These are phyloP conservation scores for Synergus laeviventris DNA, from an alignment of 2,888 invertebrate species.

Conservation along the genomic window DNA sequence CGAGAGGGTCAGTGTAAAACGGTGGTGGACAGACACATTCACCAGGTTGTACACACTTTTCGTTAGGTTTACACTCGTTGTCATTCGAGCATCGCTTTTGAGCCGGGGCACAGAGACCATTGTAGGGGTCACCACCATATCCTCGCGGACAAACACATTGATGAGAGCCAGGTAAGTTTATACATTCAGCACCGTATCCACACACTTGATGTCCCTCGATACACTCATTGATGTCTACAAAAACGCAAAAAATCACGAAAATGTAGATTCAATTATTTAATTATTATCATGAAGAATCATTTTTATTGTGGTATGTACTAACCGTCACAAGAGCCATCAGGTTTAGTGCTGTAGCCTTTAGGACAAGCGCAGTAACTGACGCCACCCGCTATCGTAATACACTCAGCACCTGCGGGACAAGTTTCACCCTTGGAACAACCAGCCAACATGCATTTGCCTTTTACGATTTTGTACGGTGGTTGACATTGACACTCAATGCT, in stretches of 20 bases:
- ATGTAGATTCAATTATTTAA: background rate
- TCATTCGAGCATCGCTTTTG: conserved; percentile 90
- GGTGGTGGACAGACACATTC: conserved; percentile 95
- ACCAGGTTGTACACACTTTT: conserved; percentile 94
- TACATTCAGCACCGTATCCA: conserved; percentile 91
- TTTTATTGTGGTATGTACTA: background rate
- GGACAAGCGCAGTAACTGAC: conserved; percentile 96
- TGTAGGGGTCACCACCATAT: conserved; percentile 88
- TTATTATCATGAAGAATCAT: background rate
- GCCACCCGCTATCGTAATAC: conserved; percentile 91
- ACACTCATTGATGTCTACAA: conserved; percentile 88
- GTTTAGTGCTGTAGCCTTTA: conserved; percentile 86
- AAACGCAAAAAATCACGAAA: background rate
- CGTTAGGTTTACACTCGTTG: conserved; percentile 89
- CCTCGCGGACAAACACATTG: conserved; percentile 89
- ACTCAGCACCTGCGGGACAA: conserved; percentile 92
- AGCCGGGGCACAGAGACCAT: conserved; percentile 88
- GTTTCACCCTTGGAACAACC: conserved; percentile 88
- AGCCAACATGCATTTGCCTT: conserved; percentile 89
- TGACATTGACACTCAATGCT: conserved; percentile 91
- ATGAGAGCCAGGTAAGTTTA: conserved; percentile 87
- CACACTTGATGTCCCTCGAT: conserved; percentile 86
- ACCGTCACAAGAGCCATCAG: conserved; percentile 88
- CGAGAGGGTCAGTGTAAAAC: conserved; percentile 88
- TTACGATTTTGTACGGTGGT: conserved; percentile 89